Evolutionary conservation across 2,113 vertebrate genomes (phyloP).

Genomic region (Nematolebias whitei): DNA sequence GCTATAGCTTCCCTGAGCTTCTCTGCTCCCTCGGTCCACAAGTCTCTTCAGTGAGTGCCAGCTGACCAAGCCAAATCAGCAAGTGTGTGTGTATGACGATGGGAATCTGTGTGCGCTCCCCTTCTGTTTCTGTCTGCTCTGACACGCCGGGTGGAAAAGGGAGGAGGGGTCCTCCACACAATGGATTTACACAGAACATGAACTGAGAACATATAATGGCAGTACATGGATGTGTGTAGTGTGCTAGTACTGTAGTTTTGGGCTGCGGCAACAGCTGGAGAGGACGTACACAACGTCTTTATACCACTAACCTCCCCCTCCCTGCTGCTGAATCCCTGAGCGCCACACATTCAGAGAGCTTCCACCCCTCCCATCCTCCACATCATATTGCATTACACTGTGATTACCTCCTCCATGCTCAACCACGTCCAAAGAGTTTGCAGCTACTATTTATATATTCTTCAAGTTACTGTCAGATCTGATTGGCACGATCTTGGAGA

Average conservation of each 20-base stretch:
- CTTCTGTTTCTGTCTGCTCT: neutral
- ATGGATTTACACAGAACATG: conserved; percentile 27
- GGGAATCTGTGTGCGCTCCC: neutral
- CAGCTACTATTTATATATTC: conserved; percentile 49
- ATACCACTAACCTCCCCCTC: conserved; percentile 5
- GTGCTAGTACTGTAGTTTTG: conserved; percentile 62
- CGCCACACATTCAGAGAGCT: conserved; percentile 20
- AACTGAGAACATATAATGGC: conserved; percentile 23
- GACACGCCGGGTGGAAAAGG: neutral
- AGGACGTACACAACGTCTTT: conserved; percentile 51
- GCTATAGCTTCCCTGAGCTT: conserved; percentile 1
- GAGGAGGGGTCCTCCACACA: conserved; percentile 33
- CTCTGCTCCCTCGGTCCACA: neutral
- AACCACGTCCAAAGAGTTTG: conserved; percentile 28
- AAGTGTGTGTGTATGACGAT: conserved; percentile 13
- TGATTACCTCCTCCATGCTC: conserved; percentile 41
- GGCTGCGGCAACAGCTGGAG: conserved; percentile 60
- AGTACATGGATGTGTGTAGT: conserved; percentile 32
- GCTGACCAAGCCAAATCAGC: conserved; percentile 71
- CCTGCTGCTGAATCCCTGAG: conserved; percentile 23
- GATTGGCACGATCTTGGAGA: conserved; percentile 10
- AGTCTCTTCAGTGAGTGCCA: conserved; percentile 43
- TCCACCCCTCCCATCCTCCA: conserved; percentile 35
- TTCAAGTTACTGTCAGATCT: conserved; percentile 13
- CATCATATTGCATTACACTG: conserved; percentile 56